phyloP scores from a whole-genome alignment of 2,113 vertebrate species.

The Apistogramma diplotaenia region DNA sequence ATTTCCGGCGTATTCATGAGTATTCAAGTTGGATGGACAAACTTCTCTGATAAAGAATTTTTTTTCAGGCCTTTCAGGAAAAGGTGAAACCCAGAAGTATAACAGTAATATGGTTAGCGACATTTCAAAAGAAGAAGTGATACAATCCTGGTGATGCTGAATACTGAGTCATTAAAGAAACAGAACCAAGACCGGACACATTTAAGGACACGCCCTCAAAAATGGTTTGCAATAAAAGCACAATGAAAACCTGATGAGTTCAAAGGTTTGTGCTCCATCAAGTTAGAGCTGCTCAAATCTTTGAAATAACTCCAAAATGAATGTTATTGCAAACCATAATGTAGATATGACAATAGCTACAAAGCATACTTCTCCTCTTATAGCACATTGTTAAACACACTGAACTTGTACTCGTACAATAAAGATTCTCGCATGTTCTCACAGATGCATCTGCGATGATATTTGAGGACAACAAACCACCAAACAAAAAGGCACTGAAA shows the following conservation, averaged over 20 bases:
- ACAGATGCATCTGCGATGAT: no score
- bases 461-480: not conserved
- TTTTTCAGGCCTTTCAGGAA: not conserved
- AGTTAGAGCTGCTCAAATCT: no score
- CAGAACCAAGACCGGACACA: not conserved
- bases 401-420: not conserved
- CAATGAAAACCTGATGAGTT: not conserved
- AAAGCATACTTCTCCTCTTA: not conserved
- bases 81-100: not conserved
- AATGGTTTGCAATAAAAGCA: accelerated
- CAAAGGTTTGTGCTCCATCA: not conserved
- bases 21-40: no score
- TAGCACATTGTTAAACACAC: not conserved
- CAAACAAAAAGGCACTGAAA: not conserved
- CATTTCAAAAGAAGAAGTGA: not conserved
- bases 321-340: not conserved
- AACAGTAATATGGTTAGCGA: not conserved
- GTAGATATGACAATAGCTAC: not conserved
- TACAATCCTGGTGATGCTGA: not conserved
- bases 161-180: not conserved
- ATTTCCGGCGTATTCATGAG: no score
- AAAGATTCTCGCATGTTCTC: no score
- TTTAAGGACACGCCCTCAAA: not conserved
- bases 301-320: not conserved
- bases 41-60: no score